phyloP scores from a whole-genome alignment of 2,113 vertebrate species.

The Ursus arctos region DNA sequence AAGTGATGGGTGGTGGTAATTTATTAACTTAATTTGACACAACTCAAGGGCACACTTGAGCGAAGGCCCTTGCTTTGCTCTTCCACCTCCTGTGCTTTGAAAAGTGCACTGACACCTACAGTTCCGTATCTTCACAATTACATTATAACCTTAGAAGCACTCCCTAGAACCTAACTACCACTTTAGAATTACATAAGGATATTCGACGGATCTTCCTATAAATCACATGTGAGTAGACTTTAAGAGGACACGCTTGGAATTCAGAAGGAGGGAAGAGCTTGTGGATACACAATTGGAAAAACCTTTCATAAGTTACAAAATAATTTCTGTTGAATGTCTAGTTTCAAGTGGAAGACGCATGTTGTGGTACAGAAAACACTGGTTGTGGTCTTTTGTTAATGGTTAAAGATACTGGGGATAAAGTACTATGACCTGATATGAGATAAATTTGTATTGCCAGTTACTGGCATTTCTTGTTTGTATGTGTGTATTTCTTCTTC shows the following conservation, averaged over 20 bases:
- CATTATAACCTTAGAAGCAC: not conserved
- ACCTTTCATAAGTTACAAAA: not conserved
- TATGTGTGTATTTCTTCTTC: not conserved
- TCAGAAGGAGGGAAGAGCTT: not conserved
- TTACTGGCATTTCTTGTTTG: not conserved
- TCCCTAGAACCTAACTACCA: not conserved
- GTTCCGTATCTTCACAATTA: not conserved
- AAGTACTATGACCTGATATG: not conserved
- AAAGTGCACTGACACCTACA: not conserved
- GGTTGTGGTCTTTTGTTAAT: not conserved
- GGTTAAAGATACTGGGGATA: not conserved
- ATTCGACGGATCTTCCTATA: not conserved
- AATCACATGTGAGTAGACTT: not conserved
- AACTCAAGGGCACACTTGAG: not conserved
- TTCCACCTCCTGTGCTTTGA: not conserved
- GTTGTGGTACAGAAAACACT: not conserved
- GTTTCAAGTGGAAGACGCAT: not conserved
- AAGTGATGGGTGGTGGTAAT: not conserved
- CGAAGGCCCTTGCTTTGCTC: not conserved
- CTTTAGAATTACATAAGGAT: not conserved
- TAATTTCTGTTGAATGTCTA: not conserved
- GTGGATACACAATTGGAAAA: not conserved
- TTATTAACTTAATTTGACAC: constrained; percentile 25
- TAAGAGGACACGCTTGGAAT: not conserved
- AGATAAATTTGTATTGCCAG: not conserved